phyloP scores from a whole-genome alignment of 2,888 invertebrate genomes.

The Dryobotodes eremita region DNA sequence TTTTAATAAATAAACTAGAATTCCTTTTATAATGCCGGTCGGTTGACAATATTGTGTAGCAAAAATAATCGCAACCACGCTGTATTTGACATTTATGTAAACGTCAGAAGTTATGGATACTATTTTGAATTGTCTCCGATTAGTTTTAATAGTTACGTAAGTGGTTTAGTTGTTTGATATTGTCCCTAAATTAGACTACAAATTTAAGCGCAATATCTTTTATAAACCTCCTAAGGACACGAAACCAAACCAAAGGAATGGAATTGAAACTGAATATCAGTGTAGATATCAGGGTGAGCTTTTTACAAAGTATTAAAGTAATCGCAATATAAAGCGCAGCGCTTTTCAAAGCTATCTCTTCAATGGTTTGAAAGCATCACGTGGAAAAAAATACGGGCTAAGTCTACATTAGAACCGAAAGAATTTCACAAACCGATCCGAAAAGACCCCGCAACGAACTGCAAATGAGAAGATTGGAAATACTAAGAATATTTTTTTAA shows the following conservation, averaged over 20 bases:
- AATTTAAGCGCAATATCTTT: not conserved
- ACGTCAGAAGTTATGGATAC: slow-evolving; percentile 10
- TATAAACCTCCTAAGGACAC: not conserved
- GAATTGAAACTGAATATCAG: not conserved
- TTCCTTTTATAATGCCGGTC: not conserved
- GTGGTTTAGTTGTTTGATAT: not conserved
- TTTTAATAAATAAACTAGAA: slow-evolving; percentile 10
- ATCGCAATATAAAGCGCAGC: slow-evolving; percentile 28
- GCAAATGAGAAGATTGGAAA: not conserved
- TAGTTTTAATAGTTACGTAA: slow-evolving; percentile 25
- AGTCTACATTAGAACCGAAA: slow-evolving; percentile 2
- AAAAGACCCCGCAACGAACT: not conserved
- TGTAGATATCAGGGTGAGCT: not conserved
- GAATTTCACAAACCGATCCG: not conserved
- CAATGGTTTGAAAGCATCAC: slow-evolving; percentile 24
- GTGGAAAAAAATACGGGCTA: not conserved
- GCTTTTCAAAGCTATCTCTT: slow-evolving; percentile 33
- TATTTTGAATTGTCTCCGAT: slow-evolving; percentile 1
- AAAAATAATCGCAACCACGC: slow-evolving; percentile 6
- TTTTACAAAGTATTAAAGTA: slow-evolving; percentile 28
- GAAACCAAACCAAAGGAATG: slow-evolving; percentile 19
- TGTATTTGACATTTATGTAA: slow-evolving; percentile 31
- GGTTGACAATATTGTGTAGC: slow-evolving; percentile 9
- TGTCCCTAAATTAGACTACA: not conserved
- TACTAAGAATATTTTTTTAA: not conserved